Conservation (phyloP, 2,113 vertebrate species). For the Nibea coibor region DNA sequence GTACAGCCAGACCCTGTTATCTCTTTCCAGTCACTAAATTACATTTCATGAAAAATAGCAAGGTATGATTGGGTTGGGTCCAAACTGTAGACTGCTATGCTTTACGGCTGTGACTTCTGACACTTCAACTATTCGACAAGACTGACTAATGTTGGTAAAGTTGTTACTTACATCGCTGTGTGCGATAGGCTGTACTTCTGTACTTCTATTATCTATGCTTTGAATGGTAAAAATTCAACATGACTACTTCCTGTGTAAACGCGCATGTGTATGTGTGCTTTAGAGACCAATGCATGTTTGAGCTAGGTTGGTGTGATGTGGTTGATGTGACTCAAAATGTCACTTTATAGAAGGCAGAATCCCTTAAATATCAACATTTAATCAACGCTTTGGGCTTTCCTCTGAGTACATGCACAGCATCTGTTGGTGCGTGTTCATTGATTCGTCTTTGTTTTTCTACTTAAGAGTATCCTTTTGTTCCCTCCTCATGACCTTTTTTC, state of each 20-base stretch:
- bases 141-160: background rate
- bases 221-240: background rate
- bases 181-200: no score
- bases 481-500: background rate
- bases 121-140: background rate
- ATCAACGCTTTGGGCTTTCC: no score
- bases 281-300: background rate
- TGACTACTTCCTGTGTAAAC: background rate
- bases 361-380: background rate
- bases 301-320: background rate
- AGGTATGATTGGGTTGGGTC: background rate
- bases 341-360: background rate
- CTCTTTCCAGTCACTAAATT: background rate
- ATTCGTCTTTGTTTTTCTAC: conserved; percentile 2
- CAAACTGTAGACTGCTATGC: background rate
- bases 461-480: background rate
- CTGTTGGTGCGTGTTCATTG: background rate
- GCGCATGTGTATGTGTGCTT: background rate
- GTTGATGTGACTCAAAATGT: conserved; percentile 16
- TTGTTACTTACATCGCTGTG: background rate
- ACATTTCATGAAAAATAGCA: background rate
- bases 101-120: background rate
- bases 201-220: background rate
- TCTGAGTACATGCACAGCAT: background rate
- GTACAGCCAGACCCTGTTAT: background rate